Conservation (phyloP, 2,888 invertebrate genomes). For the Pinctada fucata region DNA sequence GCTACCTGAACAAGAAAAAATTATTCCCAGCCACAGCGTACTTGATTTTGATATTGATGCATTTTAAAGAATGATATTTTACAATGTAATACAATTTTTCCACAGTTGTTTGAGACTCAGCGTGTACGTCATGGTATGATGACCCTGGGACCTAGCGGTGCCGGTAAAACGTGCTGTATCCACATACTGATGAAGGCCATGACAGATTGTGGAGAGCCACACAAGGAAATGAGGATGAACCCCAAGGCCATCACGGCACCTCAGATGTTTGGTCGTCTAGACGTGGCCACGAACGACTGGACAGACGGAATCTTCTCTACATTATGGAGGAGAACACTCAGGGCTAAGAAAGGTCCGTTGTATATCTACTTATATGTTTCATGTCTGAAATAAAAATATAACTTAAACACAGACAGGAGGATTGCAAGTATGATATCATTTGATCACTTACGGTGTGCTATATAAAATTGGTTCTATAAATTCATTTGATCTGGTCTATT, state of each 20-base stretch:
- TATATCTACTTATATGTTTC: not conserved
- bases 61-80: too few species aligned
- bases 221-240: slow-evolving; percentile 98
- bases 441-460: too few species aligned
- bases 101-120: slow-evolving; percentile 77
- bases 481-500: too few species aligned
- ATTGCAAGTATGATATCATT: not conserved
- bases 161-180: slow-evolving; percentile 95
- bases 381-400: not conserved
- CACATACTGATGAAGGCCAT: slow-evolving; percentile 94
- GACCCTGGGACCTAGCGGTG: slow-evolving; percentile 94
- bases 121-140: slow-evolving; percentile 82
- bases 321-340: slow-evolving; percentile 94
- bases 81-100: not conserved
- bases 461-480: too few species aligned
- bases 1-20: too few species aligned
- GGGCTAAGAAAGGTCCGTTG: slow-evolving; percentile 83
- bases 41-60: too few species aligned
- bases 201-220: slow-evolving; percentile 88
- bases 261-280: slow-evolving; percentile 97
- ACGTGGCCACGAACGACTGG: slow-evolving; percentile 99
- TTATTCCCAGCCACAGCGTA: too few species aligned
- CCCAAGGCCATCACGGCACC: slow-evolving; percentile 98
- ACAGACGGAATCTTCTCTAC: slow-evolving; percentile 98
- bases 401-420: not conserved